Evolutionary conservation across 2,797 vertebrate genomes (phyloP), one percentile per base, ranked within the genome.

Genomic region (Enteromius anoplus): DNA sequence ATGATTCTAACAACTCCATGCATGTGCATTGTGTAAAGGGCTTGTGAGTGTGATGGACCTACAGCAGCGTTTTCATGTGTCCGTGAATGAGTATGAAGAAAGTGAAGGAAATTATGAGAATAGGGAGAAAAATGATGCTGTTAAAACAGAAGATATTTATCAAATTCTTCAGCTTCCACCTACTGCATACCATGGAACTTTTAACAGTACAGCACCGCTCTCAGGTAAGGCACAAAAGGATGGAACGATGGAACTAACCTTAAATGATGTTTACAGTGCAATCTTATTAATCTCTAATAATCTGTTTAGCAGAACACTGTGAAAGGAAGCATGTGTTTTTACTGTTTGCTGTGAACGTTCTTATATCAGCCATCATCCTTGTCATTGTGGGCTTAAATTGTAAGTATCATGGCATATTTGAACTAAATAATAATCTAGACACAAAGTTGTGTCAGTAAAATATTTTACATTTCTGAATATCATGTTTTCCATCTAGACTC

Each of bases 111-210:
- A 32, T 45, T 12, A 7, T 40, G 51, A 40, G 53, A 58, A 23
- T 0, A 40, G 1, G 6, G 21, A 7, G 32, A 55, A 9, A 29
- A 65, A 37, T 2, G 0, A 45, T n/a, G 17, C 6, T 55, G 11
- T 55, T 49, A 80, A 26, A 78, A 78, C 81, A 15, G 86, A 87
- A 15, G 49, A 83, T 45, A 14, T 83, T 42, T 87, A 87, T 78
- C 53, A 85, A 14, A 32, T n/a, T 40, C 84, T 84, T 64, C 47
- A 83, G 2, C 0, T 1, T 2, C 26, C 32, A 45, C 7, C 51
- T 32, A 32, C 60, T 45, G 6, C 9, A 73, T 2, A 37, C 5
- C 15, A 15, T 23, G 64, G 32, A 66, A 37, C 8, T 53, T 10
- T 19, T 42, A 55, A 21, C 5, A 3, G 23, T 17, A 45, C 10